Percentiles rank a stretch among this genome's conserved stretches.
Evolutionary conservation across 2,113 vertebrate species (phyloP).

Genomic region (Trachemys scripta): DNA sequence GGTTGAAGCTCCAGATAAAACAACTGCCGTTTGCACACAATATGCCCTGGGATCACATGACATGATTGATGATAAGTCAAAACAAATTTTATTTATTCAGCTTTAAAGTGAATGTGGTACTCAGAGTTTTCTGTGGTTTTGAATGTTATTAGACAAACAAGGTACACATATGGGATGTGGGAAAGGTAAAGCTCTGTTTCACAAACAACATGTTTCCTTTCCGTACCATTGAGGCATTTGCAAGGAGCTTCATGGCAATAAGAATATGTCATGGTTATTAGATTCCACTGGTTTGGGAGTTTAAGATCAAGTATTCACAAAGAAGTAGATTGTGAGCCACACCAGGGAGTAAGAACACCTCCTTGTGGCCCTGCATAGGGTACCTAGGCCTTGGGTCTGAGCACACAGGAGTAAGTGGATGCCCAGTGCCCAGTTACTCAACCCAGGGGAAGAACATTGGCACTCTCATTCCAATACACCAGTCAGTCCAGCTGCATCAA

Average conservation of each 20-base stretch:
- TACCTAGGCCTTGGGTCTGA: background rate
- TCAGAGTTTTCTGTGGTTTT: constrained; percentile 79
- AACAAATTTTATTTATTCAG: constrained; percentile 85
- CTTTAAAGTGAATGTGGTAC: constrained; percentile 80
- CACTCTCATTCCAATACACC: accelerated
- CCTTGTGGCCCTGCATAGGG: background rate
- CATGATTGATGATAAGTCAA: constrained; percentile 87
- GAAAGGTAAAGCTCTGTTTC: constrained; percentile 74
- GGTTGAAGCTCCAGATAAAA: constrained; percentile 84
- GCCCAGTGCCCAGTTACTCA: background rate
- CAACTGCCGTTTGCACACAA: constrained; percentile 82
- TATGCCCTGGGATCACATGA: constrained; percentile 82
- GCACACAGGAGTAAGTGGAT: accelerated
- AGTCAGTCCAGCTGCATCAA: accelerated
- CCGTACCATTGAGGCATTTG: constrained; percentile 60
- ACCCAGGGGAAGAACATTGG: accelerated
- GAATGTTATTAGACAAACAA: constrained; percentile 84
- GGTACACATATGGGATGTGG: constrained; percentile 76
- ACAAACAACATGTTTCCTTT: constrained; percentile 71
- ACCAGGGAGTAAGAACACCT: background rate
- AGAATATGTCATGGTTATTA: background rate
- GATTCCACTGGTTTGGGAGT: background rate
- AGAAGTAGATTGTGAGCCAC: background rate
- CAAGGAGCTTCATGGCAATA: background rate
- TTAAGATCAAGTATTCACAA: background rate